phyloP scores from a whole-genome alignment of 2,113 vertebrate genomes.

The Mellivora capensis region DNA sequence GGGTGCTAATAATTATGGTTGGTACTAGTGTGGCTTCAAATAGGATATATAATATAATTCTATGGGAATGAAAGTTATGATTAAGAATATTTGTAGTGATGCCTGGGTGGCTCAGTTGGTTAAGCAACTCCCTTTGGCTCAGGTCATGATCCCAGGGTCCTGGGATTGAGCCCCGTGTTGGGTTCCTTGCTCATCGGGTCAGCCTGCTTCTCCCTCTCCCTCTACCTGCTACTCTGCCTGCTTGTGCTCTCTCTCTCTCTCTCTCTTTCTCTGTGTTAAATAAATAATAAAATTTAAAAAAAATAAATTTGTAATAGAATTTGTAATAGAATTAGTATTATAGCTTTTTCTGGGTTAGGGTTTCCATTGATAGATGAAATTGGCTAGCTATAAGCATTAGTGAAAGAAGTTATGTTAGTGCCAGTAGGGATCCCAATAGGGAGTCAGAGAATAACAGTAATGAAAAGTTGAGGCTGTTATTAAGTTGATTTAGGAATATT shows the following conservation, averaged over 20 bases:
- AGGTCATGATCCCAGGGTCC: too few species aligned
- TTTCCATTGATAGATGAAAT: not conserved
- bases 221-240: too few species aligned
- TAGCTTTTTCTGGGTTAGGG: not conserved
- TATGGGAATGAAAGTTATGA: not conserved
- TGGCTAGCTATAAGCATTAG: not conserved
- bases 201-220: too few species aligned
- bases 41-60: not conserved
- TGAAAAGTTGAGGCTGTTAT: not conserved
- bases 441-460: not conserved
- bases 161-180: too few species aligned
- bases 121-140: too few species aligned
- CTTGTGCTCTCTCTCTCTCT: too few species aligned
- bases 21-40: not conserved
- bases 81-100: not conserved
- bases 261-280: too few species aligned
- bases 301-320: not conserved
- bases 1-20: not conserved
- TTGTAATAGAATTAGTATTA: not conserved
- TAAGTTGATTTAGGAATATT: not conserved
- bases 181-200: too few species aligned
- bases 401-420: not conserved
- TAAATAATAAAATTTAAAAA: too few species aligned
- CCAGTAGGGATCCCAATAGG: not conserved
- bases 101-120: too few species aligned